Evolutionary conservation across 2,888 invertebrate species (phyloP).

Genomic region (Oeneis ivallda): DNA sequence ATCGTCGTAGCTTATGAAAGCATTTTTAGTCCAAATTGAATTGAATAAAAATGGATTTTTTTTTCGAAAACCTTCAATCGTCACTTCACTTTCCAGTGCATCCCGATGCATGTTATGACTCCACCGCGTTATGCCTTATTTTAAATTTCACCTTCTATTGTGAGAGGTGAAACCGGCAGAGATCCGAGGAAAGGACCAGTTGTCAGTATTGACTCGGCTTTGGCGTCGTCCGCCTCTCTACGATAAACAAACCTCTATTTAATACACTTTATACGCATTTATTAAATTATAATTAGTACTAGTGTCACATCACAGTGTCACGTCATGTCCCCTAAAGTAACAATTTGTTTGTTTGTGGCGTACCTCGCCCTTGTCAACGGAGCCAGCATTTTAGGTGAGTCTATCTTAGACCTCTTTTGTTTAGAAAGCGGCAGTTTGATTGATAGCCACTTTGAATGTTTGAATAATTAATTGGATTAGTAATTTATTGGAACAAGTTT

Average conservation of each 20-base stretch:
- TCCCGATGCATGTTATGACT: slow-evolving; percentile 72
- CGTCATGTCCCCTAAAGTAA: slow-evolving; percentile 68
- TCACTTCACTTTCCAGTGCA: slow-evolving; percentile 70
- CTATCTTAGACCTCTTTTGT: slow-evolving; percentile 14
- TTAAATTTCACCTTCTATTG: slow-evolving; percentile 81
- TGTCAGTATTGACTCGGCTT: slow-evolving; percentile 53
- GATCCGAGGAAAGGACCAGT: slow-evolving; percentile 76
- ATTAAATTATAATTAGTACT: slow-evolving; percentile 8
- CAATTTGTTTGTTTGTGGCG: slow-evolving; percentile 60
- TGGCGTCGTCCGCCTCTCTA: slow-evolving; percentile 67
- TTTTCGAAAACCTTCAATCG: neutral
- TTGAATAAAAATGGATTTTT: neutral
- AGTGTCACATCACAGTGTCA: slow-evolving; percentile 38
- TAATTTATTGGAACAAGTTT: neutral
- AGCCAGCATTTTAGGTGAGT: slow-evolving; percentile 77
- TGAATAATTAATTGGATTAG: slow-evolving; percentile 8
- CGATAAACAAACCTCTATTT: slow-evolving; percentile 35
- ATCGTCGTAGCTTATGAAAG: neutral
- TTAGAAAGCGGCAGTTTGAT: slow-evolving; percentile 12
- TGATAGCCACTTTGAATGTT: neutral
- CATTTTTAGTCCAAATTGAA: neutral
- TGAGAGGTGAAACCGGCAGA: slow-evolving; percentile 75
- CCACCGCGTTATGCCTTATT: slow-evolving; percentile 75
- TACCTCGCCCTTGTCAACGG: slow-evolving; percentile 57
- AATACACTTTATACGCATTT: slow-evolving; percentile 37